Evolutionary conservation across 2,113 vertebrate genomes (phyloP), one percentile per base, ranked within the genome.

Genomic region (Centrocercus urophasianus): DNA sequence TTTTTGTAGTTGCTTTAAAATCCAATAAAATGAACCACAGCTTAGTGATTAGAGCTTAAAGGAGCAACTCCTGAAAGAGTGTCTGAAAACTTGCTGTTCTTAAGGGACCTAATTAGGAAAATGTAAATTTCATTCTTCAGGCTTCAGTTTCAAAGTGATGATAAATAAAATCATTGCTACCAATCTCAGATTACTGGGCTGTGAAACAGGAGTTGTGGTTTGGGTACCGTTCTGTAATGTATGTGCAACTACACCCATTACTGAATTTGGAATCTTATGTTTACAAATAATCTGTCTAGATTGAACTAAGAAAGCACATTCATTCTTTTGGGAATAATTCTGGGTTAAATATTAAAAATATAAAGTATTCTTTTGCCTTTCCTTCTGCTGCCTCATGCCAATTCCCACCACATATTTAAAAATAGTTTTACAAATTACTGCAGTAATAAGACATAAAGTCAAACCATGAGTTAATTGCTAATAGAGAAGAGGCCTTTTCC

Each of bases 21-120:
- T 63, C 70, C 59, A 47, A 40, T 71, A 59, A 86, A 94, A 92
- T 50, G 81, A 93, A n/a, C 21, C 21, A 64, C 11, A 45, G 65
- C 45, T 69, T 85, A 70, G 13, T 71, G 69, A 93, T 52, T 63
- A 74, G 13, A 40, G 10, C 24, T 93, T 40, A n/a, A 73, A 96
- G 75, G 27, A 64, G 24, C 38, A 79, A 19, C 80, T 40, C 19
- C 89, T 92, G 48, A 89, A 96, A 89, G 34, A 93, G 66, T 38
- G 13, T 43, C 48, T 93, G 45, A 86, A 11, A 45, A 80, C 11
- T 76, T 60, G 27, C 8, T 90, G 30, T 74, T 84, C 92, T 93
- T 94, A 50, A 16, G 92, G 79, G 78, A 95, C 47, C 50, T 83
- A 96, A 93, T 94, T 88, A 96, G 85, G 76, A 91, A 48, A 82